Base-by-base conservation (phyloP, 2,797 vertebrate genomes). In the Poecile montanus region DNA sequence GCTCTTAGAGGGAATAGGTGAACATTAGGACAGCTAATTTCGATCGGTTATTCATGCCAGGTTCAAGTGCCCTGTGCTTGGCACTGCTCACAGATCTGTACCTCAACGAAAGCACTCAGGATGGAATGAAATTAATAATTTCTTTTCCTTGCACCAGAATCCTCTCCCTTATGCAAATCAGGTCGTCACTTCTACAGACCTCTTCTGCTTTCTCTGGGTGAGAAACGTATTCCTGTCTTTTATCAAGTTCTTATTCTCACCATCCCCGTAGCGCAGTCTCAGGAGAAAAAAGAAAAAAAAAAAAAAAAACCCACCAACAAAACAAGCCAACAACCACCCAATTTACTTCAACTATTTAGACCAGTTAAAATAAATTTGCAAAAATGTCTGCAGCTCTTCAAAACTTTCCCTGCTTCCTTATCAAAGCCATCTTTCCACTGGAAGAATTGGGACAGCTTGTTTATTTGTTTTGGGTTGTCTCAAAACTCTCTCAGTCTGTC, bases 381-480 rank as follows among this genome's bases (percentile, higher is more conserved):
- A 83, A 84, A 62, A 71, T 20, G 16, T 70, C 67, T 68, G 32
- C 36, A 70, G 40, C 18, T 53, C 42, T 67, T 82, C 73, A 67
- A 36, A 95, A 95, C 94, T 96, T 95, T 92, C 85, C 21, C 53
- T 70, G 21, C 12, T 94, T 79, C 27, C 25, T 86, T 54, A 53
- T 40, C 32, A 62, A 81, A 89, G 10, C 29, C 73, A 68, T 60
- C 72, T 77, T 88, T 38, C 45, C 25, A 6, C n/a, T 17, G 70
- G 36, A 81, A 91, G 72, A 21, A 47, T n/a, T 27, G 47, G 26
- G 13, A 60, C 17, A 75, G 51, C 76, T 77, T 88, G 88, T 89
- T 94, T 95, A 74, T 94, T 94, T 96, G 92, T 85, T 92, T 94
- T 73, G 78, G 34, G 34, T 73, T 66, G 81, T 34, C 89, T 89